Conservation (phyloP, 64 coral and sea anemone species). For the Cladopsammia gracilis region DNA sequence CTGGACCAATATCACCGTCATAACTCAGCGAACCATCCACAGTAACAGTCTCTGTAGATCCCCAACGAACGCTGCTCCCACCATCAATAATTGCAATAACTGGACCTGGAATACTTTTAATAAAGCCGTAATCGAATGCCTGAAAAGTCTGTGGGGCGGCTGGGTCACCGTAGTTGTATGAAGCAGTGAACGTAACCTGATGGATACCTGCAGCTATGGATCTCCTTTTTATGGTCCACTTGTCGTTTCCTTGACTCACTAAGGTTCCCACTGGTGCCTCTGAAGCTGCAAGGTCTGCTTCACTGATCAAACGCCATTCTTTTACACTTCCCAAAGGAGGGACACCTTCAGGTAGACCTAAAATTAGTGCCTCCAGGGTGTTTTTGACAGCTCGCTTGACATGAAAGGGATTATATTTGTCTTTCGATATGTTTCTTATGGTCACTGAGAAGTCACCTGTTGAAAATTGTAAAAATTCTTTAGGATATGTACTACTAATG, state of each 20-base stretch:
- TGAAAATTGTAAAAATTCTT: no score
- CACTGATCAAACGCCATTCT: conserved; percentile 14
- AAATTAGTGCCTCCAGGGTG: not conserved
- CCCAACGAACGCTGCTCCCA: conserved; percentile 19
- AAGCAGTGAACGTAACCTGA: conserved; percentile 30
- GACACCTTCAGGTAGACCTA: not conserved
- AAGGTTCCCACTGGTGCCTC: not conserved
- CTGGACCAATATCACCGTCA: conserved; percentile 30
- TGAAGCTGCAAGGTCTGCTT: conserved; percentile 10
- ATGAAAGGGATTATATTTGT: not conserved
- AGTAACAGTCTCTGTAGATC: not conserved
- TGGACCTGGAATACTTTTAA: conserved; percentile 8
- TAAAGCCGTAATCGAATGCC: conserved; percentile 40
- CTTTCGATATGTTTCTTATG: conserved; percentile 26
- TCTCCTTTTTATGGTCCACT: conserved; percentile 35
- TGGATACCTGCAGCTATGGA: conserved; percentile 4
- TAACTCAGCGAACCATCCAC: conserved; percentile 43
- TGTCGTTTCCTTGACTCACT: conserved; percentile 23
- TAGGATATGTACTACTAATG: no score
- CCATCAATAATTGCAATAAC: conserved; percentile 32
- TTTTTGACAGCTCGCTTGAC: not conserved
- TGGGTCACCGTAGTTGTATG: not conserved
- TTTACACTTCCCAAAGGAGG: not conserved
- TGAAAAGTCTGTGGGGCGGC: not conserved
- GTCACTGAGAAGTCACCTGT: conserved; percentile 33